These are phyloP conservation scores for Drosophila flavopinicola DNA, from an alignment of 2,888 invertebrate genomes.

Conservation along the genomic window DNA sequence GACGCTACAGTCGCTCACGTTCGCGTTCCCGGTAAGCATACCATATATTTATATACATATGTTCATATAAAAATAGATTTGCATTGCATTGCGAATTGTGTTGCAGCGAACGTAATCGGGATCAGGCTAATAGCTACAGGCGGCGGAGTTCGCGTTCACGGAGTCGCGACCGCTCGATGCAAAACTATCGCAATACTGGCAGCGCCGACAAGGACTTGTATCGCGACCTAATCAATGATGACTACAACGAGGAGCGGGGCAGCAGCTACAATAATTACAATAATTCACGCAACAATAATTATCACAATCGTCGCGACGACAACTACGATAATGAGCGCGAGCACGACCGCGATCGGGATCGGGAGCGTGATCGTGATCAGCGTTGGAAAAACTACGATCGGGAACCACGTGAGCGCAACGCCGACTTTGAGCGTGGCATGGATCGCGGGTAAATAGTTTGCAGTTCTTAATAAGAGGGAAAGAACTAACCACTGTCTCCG, in stretches of 20 bases:
- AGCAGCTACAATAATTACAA: constrained; percentile 53
- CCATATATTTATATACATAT: background rate
- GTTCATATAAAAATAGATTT: constrained; percentile 20
- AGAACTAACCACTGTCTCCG: background rate
- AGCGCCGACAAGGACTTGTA: constrained; percentile 82
- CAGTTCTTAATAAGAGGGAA: too few relatives aligned
- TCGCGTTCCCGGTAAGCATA: constrained; percentile 78
- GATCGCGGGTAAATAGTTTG: constrained; percentile 56
- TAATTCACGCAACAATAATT: constrained; percentile 56
- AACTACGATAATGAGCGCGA: constrained; percentile 64
- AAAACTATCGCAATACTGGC: constrained; percentile 56
- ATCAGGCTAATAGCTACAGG: constrained; percentile 68
- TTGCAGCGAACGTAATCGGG: constrained; percentile 80
- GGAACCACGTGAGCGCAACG: constrained; percentile 52
- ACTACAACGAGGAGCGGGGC: constrained; percentile 81
- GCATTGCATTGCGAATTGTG: background rate
- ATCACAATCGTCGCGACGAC: constrained; percentile 67
- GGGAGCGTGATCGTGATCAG: constrained; percentile 64
- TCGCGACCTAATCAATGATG: constrained; percentile 83
- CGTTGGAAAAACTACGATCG: constrained; percentile 65
- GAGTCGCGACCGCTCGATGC: constrained; percentile 81
- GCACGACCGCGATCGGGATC: constrained; percentile 45
- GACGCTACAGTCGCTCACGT: constrained; percentile 82
- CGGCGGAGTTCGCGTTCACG: constrained; percentile 81
- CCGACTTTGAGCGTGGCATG: constrained; percentile 51